Percentiles rank a stretch among this genome's conserved stretches.
Conservation (phyloP, 2,797 vertebrate genomes). For the Ispidina picta region DNA sequence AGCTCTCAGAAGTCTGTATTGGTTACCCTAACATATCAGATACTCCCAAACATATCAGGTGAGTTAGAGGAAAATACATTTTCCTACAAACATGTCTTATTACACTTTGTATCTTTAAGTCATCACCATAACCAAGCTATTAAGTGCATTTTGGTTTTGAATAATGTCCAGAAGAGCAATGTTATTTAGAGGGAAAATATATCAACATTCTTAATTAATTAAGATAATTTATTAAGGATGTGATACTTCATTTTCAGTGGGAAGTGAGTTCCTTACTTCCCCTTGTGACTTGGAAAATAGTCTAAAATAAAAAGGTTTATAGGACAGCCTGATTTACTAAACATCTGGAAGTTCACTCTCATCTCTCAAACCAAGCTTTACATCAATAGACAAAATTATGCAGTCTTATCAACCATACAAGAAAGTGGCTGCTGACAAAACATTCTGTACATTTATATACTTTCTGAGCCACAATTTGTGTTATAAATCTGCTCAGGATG, state of each 20-base stretch:
- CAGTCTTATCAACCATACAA: not conserved
- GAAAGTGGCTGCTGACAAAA: slow-evolving; percentile 32
- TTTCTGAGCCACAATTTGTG: not conserved
- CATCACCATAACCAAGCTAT: not conserved
- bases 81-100: not conserved
- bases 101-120: not conserved
- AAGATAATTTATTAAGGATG: not conserved
- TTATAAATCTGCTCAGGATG: not conserved
- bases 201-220: not conserved
- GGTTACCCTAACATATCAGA: not conserved
- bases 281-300: not conserved
- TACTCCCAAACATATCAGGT: not conserved
- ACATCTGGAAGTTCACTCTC: not conserved
- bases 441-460: not conserved
- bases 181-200: not conserved
- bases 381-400: slow-evolving; percentile 3
- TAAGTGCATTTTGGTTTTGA: not conserved
- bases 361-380: slow-evolving; percentile 11
- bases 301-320: not conserved
- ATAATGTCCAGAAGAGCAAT: not conserved
- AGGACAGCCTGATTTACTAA: not conserved
- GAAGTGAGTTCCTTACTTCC: not conserved
- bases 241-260: not conserved
- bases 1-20: not conserved
- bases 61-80: not conserved